Base-by-base conservation (phyloP, 1,140 invertebrate genomes). In the Panulirus ornatus region DNA sequence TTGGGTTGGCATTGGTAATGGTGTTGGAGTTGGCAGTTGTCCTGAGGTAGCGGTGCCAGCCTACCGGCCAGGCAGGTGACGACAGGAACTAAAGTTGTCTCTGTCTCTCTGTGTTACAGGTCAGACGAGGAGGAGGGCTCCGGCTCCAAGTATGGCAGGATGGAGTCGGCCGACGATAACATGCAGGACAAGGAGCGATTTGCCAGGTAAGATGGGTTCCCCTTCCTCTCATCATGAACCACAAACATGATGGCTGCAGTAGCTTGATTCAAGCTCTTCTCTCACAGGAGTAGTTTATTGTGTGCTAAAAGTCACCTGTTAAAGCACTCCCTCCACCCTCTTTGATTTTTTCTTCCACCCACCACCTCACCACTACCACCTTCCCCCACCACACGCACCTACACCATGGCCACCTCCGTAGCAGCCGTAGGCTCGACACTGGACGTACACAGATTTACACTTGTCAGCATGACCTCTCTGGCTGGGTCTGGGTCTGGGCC, bases 81-180 rank as follows among this genome's bases (percentile, higher is more conserved):
- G n/a, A 19, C 51, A 54, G 51, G 19, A 54, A 2, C 2, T 54
- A 54, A 54, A 22, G 51, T 2, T 9, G 58, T 66, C 27, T n/a
- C 54, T n/a, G n/a, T n/a, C 51, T 89, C 38, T 30, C 76, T 22
- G 30, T 78, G 36, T 79, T 91, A 42, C 89, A 94, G 94, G 75
- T 94, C 94, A 90, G 94, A 94, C 93, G 94, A 94, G 93, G 94
- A 94, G 84, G 94, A 94, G 88, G 93, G 93, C 83, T 93, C 94
- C 44, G 93, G 93, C 30, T 93, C 93, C 44, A 93, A 94, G 70
- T 94, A 93, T 88, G 93, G 91, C 42, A 91, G 92, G 84, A 92
- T 93, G 92, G 91, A 91, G 79, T 79, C 91, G 30, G 86, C 81
- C 9, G 91, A 91, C 5, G 91, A 91, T 38, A 91, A 47, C 51